Evolutionary conservation across 35 echinoderm and acorn worm genomes (phyloP), one percentile per base, ranked within the genome.

Genomic region (Patiria miniata): DNA sequence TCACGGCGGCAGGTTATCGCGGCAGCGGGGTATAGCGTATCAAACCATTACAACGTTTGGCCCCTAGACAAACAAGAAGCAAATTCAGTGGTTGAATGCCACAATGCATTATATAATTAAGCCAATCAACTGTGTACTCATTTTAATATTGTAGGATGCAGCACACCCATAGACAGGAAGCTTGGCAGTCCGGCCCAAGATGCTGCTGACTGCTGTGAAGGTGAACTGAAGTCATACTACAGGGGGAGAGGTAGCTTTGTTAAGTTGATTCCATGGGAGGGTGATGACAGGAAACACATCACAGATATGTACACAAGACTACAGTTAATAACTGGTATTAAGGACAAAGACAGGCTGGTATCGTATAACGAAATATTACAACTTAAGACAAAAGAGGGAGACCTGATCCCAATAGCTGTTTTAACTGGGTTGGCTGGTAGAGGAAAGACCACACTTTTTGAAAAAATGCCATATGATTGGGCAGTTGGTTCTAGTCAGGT

Each of bases 361-460:
- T 32, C 26, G 14, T 73, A 73, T 73, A 23, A 73, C 1, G 65
- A 73, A 0, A 73, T 73, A 7, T 73, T 73, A 18, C 29, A 7
- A 1, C 34, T 36, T 22, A 3, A 73, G 7, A 73, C 65, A 0
- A 73, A 23, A 15, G 65, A 73, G 7, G 15, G 15, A 7, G 29
- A 73, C 14, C 65, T 34, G 34, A 73, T 73, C 29, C 23, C 23
- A 73, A 26, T 26, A 14, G 26, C 34, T 16, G 29, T 73, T 28
- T 2, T 73, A 36, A 73, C 19, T 0, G 65, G 65, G 34, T 9
- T 16, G 15, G 65, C 65, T 32, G 65, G 30, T 32, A 73, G 26
- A 32, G 65, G 65, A 26, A 73, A 73, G 65, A 73, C 65, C 23
- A 73, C 65, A 12, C 65, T 73, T 12, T 12, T 73, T 73, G 29